A percentile compares a stretch with the other conserved stretches of the same genome.
phyloP scores from a whole-genome alignment of 1,140 invertebrate genomes.

The Brachionus sp. region DNA sequence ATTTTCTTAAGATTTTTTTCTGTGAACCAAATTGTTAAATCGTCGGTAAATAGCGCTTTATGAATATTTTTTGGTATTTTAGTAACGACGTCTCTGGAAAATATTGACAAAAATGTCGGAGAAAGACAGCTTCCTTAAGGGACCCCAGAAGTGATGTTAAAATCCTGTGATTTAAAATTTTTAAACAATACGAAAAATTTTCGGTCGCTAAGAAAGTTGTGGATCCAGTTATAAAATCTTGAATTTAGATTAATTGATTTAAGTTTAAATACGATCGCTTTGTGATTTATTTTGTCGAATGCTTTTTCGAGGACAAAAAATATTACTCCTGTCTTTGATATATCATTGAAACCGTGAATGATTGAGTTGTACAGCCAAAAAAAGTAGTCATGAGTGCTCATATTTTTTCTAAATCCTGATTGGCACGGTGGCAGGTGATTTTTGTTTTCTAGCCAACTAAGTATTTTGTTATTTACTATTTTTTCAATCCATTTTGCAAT shows the following conservation, averaged over 20 bases:
- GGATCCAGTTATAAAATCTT: neutral
- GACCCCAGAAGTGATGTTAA: neutral
- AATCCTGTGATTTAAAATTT: neutral
- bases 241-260: neutral
- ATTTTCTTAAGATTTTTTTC: neutral
- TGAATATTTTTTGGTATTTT: neutral
- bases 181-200: neutral
- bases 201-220: neutral
- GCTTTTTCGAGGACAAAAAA: constrained; percentile 19
- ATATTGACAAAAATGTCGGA: neutral
- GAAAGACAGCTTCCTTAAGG: neutral
- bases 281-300: constrained; percentile 15
- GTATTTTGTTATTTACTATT: too few species aligned
- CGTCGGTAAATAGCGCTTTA: neutral
- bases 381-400: neutral
- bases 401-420: too few species aligned
- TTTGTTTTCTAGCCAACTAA: too few species aligned
- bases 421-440: too few species aligned
- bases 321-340: neutral
- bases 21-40: neutral
- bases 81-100: neutral
- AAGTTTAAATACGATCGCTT: neutral
- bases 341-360: neutral
- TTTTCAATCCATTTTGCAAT: too few species aligned
- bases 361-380: neutral